Conservation (phyloP, 92 coral and sea anemone genomes). For the Zoanthus gigantus region DNA sequence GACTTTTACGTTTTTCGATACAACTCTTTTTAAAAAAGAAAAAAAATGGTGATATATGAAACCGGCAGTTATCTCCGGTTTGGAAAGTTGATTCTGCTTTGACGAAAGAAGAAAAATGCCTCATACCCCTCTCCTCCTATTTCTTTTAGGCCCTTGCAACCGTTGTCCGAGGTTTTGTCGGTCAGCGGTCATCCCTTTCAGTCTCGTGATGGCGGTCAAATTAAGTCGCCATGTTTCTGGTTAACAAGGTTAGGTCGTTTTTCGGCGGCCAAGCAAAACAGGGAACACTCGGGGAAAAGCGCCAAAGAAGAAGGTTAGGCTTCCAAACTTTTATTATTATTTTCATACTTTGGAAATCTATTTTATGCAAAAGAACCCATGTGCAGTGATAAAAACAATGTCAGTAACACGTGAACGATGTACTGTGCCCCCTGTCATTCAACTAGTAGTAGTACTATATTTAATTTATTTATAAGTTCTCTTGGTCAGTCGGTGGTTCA, state of each 20-base stretch:
- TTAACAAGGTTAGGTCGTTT: conserved; percentile 35
- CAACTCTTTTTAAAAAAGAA: too few species aligned
- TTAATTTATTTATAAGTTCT: too few species aligned
- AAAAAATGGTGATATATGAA: too few species aligned
- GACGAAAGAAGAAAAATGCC: too few species aligned
- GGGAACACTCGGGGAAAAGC: conserved; percentile 20
- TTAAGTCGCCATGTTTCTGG: conserved; percentile 45
- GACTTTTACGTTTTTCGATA: too few species aligned
- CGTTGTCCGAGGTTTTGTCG: conserved; percentile 6
- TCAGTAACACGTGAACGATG: too few species aligned
- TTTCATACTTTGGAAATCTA: too few species aligned
- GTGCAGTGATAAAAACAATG: neutral
- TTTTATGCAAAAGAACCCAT: neutral
- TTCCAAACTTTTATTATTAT: neutral
- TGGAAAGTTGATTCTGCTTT: too few species aligned
- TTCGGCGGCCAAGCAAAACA: conserved; percentile 10
- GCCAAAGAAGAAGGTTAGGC: conserved; percentile 17
- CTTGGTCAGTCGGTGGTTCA: too few species aligned
- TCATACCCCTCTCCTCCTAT: neutral
- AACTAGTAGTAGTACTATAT: too few species aligned
- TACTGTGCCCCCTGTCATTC: too few species aligned
- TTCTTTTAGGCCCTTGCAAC: neutral
- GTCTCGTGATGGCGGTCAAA: conserved; percentile 46
- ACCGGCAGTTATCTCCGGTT: too few species aligned
- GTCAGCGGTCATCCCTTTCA: conserved; percentile 23